Base-by-base conservation (phyloP, 2,888 invertebrate species). In the Carterocephalus palaemon region DNA sequence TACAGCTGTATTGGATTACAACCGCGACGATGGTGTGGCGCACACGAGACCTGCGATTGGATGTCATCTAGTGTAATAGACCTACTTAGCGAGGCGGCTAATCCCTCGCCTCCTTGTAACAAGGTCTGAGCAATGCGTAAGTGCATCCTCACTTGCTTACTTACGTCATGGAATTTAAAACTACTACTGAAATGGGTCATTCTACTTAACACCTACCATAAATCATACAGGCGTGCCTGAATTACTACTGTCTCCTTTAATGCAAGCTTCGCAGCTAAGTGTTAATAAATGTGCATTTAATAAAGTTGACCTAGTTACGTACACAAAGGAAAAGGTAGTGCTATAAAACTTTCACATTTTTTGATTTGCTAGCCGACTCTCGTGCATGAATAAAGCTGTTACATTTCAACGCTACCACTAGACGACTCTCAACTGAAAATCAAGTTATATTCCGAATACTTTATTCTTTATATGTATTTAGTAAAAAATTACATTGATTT, bases 401-500 rank as follows among this genome's bases (percentile, higher is more conserved):
- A 20, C 42, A 20, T 22, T 42, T 24, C 24, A 32, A 24, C 16
- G 17, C 29, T 6, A 40, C 19, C 17, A 17, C 15, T 8, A 16
- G 16, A 2, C 6, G 19, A 17, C 17, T 19, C 28, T 17, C 13
- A 64, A 71, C 63, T 62, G 62, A 77, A 76, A 70, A 65, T 56
- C 62, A 53, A 51, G 53, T 51, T 60, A 64, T 63, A 65, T 72
- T 76, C 59, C 69, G 69, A 82, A 75, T 81, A 81, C 70, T 83
- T 82, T 79, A 81, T 82, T 83, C 75, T 72, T 58, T 64, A 58
- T n/a, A n/a, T n/a, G 69, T 76, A 79, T 82, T 80, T 80, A 82
- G 78, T 83, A 80, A 79, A 82, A 83, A 83, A 79, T 82, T 76
- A 82, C 78, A 80, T 70, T 70, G 70, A 81, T 75, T 70, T 77